Base-by-base conservation (phyloP, 2,113 vertebrate species). In the Oreotragus oreotragus region DNA sequence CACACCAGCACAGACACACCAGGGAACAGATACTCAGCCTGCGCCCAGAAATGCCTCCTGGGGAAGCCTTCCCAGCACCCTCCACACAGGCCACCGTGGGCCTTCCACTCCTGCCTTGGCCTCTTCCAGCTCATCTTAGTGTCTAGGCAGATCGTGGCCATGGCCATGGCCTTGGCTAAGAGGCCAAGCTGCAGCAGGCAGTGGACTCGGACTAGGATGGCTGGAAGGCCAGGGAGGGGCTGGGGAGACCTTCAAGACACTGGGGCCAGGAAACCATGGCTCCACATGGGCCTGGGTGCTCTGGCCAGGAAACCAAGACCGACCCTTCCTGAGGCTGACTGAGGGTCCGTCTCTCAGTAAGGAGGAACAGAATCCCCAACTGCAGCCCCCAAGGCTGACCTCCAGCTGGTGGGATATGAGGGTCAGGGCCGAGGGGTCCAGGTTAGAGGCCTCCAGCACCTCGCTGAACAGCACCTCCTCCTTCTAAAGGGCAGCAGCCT, bases 401-500 rank as follows among this genome's bases (percentile, higher is more conserved):
- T 99, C 99, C 12, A 99, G 97, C 96, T 99, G 99, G 39, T 95
- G 98, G 0, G 98, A 99, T 96, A 99, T 90, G 33, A 98, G 97
- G 3, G 97, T 97, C 4, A 99, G 98, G 8, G 99, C 98, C 0
- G 96, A 92, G 0, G 99, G 99, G 84, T 99, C 99, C 1, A 99
- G 96, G 94, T 98, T 99, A 36, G 99, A 99, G 79, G 98, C 98
- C 7, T 99, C 98, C 0, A 99, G 86, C 51, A 99, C 98, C 45
- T 99, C 98, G 0, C 92, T 97, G 39, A 99, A 98, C 98, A 99
- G 99, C 79, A 98, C 98, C 86, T 99, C 99, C 39, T 99, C 99
- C 95, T 99, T 99, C 97, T 99, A 99, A 98, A 99, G 96, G 0
- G 97, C 45, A 0, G 96, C 49, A 0, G 95, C 98, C 12, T 99